Evolutionary conservation across 2,888 invertebrate species (phyloP).

Genomic region (Zeuzera pyrina): DNA sequence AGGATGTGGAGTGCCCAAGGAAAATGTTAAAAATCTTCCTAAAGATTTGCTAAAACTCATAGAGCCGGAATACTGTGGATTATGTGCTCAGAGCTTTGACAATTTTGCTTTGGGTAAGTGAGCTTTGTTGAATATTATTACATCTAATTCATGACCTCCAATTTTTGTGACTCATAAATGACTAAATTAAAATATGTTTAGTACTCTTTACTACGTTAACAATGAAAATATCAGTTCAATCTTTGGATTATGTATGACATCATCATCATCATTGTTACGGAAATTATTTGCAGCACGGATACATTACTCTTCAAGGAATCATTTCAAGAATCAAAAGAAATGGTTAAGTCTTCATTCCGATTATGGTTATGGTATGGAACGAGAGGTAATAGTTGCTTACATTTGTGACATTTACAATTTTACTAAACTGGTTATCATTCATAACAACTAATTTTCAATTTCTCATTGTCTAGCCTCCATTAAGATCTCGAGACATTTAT

Average conservation of each 20-base stretch:
- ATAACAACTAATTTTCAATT: no score
- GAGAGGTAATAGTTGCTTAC: no score
- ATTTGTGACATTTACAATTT: no score
- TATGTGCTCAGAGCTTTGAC: constrained; percentile 35
- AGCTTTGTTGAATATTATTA: background rate
- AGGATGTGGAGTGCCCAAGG: constrained; percentile 44
- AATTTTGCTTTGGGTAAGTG: constrained; percentile 37
- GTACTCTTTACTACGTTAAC: no score
- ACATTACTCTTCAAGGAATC: constrained; percentile 55
- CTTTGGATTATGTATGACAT: no score
- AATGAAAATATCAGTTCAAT: no score
- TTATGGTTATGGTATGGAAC: constrained; percentile 13
- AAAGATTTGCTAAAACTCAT: constrained; percentile 31
- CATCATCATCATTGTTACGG: background rate
- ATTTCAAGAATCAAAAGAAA: constrained; percentile 47
- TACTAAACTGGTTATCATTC: no score
- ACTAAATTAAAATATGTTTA: background rate
- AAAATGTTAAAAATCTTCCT: constrained; percentile 35
- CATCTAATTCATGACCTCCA: background rate
- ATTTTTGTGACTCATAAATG: background rate
- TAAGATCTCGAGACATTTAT: constrained; percentile 49
- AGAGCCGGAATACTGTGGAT: constrained; percentile 38
- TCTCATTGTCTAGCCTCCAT: constrained; percentile 29
- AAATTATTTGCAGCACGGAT: constrained; percentile 46
- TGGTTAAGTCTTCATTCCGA: constrained; percentile 31